Base-by-base conservation (phyloP, 2,113 vertebrate species). In the Hippocampus abdominalis region DNA sequence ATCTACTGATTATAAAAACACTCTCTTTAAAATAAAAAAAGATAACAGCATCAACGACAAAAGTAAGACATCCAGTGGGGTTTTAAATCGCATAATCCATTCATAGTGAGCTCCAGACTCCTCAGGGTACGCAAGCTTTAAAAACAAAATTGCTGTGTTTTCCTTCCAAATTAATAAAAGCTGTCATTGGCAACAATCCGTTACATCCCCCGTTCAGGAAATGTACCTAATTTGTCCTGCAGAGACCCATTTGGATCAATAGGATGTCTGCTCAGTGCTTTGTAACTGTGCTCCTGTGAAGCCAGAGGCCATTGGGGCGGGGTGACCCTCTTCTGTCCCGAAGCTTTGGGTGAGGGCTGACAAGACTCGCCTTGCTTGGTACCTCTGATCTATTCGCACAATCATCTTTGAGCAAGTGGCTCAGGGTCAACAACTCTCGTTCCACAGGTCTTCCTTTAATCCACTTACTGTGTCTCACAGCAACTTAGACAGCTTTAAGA, bases 301-400 rank as follows among this genome's bases (percentile, higher is more conserved):
- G 60, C 69, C 60, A 9, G 44, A 72, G 78, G 76, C 32, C 66
- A 32, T 32, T 5, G 27, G 69, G 9, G 27, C 44, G 40, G 66
- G 80, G 78, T 81, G 68, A 79, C 75, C 71, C 69, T 80, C 69
- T 61, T 73, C 76, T 83, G 73, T 78, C 76, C 64, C 42, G 57
- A 66, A 66, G 64, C 62, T 73, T 70, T 63, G 59, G 54, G 46
- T 23, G 44, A 71, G 60, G 63, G 68, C 69, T 49, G 46, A 84
- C 70, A 46, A 32, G 57, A 76, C 73, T 59, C 46, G 70, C 71
- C 68, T 57, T 51, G 62, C 75, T 85, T 75, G 51, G 78, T 79
- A 74, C 49, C 67, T 76, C 71, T 70, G 71, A 84, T 71, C 79
- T 71, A 69, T 77, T 83, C 73, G 64, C 72, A 83, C 72, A 80